Evolutionary conservation across 2,888 invertebrate species (phyloP).

Genomic region (Onthophagus sagittarius): DNA sequence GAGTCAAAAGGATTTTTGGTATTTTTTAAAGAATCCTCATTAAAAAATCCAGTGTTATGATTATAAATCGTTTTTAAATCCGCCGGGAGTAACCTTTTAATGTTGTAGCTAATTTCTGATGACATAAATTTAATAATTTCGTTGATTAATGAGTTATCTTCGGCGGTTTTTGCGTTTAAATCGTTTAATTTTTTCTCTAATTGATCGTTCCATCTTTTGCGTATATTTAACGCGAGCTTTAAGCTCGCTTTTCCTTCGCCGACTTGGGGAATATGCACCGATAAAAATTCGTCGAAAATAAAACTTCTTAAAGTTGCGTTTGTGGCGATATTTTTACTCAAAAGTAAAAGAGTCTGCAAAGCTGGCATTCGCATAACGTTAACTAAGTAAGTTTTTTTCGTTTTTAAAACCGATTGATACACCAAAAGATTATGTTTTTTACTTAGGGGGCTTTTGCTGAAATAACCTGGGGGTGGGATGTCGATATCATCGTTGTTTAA

Average conservation of each 20-base stretch:
- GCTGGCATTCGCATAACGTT: constrained; percentile 91
- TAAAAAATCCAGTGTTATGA: constrained; percentile 46
- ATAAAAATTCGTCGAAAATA: constrained; percentile 79
- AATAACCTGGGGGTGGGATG: constrained; percentile 59
- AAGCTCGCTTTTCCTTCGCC: constrained; percentile 73
- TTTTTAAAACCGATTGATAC: constrained; percentile 56
- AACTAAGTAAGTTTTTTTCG: constrained; percentile 67
- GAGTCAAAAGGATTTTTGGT: constrained; percentile 64
- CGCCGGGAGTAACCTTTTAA: constrained; percentile 78
- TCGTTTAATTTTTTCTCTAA: constrained; percentile 73
- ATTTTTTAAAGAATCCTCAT: constrained; percentile 47
- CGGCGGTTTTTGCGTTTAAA: constrained; percentile 41
- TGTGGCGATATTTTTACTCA: constrained; percentile 80
- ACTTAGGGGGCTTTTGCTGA: constrained; percentile 69
- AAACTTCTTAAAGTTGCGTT: constrained; percentile 75
- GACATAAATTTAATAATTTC: constrained; percentile 73
- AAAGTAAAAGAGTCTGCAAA: constrained; percentile 79
- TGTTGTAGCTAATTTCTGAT: constrained; percentile 70
- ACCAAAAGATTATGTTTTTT: constrained; percentile 81
- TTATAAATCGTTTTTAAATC: constrained; percentile 75
- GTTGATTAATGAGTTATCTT: constrained; percentile 56
- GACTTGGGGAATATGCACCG: constrained; percentile 74
- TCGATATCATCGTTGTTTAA: constrained; percentile 73
- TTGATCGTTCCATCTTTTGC: constrained; percentile 74
- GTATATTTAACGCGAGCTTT: constrained; percentile 65